These are phyloP conservation scores for Cloeon dipterum DNA, from an alignment of 2,888 invertebrate species.

Conservation along the genomic window DNA sequence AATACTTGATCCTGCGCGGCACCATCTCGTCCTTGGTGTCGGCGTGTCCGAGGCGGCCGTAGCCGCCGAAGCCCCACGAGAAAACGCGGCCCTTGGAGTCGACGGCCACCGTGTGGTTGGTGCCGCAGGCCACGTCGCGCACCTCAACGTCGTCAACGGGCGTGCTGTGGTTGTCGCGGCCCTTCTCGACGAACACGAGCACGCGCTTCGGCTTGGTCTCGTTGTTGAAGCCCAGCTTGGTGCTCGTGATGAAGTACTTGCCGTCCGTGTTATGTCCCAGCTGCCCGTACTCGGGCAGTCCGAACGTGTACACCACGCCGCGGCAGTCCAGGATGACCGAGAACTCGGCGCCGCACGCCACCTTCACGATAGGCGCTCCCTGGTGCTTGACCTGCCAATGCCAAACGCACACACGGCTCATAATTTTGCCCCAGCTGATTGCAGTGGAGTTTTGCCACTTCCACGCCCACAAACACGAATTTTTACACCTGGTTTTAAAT, in stretches of 20 bases:
- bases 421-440: too few relatives aligned
- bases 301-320: constrained; percentile 75
- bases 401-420: too few relatives aligned
- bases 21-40: constrained; percentile 83
- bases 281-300: constrained; percentile 82
- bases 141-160: constrained; percentile 65
- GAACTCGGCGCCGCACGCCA: constrained; percentile 82
- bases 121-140: constrained; percentile 74
- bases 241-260: constrained; percentile 77
- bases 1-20: constrained; percentile 62
- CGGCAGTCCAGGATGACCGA: constrained; percentile 76
- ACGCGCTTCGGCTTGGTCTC: constrained; percentile 68
- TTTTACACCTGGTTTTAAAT: too few relatives aligned
- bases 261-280: constrained; percentile 82
- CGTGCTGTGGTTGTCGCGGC: constrained; percentile 59
- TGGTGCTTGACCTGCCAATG: constrained; percentile 21
- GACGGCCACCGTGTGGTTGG: constrained; percentile 74
- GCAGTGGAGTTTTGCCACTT: too few relatives aligned
- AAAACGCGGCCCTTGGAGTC: constrained; percentile 74
- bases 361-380: constrained; percentile 69
- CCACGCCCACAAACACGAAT: too few relatives aligned
- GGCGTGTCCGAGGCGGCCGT: constrained; percentile 80
- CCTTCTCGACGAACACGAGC: constrained; percentile 67
- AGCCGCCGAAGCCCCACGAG: constrained; percentile 92
- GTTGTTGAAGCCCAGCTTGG: constrained; percentile 67